A percentile compares a stretch with the other conserved stretches of the same genome.
Conservation (phyloP, 2,888 invertebrate genomes). For the Ecdyonurus torrentis region DNA sequence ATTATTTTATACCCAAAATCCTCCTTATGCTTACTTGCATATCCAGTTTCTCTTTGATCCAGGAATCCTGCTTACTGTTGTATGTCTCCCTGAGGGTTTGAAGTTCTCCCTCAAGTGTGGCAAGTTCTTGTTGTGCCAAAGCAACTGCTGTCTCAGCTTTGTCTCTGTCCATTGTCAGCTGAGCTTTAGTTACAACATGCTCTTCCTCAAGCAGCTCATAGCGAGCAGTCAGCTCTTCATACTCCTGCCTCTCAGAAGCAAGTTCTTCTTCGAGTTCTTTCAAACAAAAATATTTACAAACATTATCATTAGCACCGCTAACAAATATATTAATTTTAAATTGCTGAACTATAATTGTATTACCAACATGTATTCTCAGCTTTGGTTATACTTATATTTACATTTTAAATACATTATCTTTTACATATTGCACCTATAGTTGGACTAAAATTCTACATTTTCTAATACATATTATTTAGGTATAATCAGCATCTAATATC, state of each 20-base stretch:
- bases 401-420: no score
- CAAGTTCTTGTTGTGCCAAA: slow-evolving; percentile 41
- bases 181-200: slow-evolving; percentile 65
- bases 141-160: slow-evolving; percentile 45
- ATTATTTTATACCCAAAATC: not conserved
- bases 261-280: slow-evolving; percentile 50
- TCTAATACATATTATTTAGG: no score
- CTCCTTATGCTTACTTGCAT: slow-evolving; percentile 35
- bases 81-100: slow-evolving; percentile 44
- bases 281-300: no score
- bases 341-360: no score
- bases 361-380: no score
- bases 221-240: slow-evolving; percentile 61
- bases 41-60: slow-evolving; percentile 53
- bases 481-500: not conserved
- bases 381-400: no score
- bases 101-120: slow-evolving; percentile 41
- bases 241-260: slow-evolving; percentile 49
- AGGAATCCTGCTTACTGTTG: slow-evolving; percentile 46
- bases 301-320: no score
- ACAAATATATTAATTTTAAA: no score
- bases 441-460: no score
- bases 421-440: no score
- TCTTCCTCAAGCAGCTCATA: slow-evolving; percentile 74
- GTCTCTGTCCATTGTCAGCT: slow-evolving; percentile 67